These are phyloP conservation scores for Tyto alba DNA, from an alignment of 2,113 vertebrate species.

Conservation along the genomic window DNA sequence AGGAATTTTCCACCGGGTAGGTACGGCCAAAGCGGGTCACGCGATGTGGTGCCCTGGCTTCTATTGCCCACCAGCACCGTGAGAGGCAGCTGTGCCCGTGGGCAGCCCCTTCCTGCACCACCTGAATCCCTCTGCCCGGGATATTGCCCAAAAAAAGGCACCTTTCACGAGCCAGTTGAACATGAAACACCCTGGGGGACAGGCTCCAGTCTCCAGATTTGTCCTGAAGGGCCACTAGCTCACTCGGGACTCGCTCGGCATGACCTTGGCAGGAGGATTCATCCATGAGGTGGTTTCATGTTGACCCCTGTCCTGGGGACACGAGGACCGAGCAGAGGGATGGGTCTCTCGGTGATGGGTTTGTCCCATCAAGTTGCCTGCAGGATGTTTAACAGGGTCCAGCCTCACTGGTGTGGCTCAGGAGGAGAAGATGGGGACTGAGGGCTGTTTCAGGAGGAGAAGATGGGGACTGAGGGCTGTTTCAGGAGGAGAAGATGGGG, in stretches of 20 bases:
- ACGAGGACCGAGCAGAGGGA: background rate
- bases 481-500: background rate
- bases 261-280: background rate
- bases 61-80: background rate
- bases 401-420: background rate
- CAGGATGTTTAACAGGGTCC: background rate
- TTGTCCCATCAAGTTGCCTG: background rate
- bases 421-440: background rate
- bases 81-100: background rate
- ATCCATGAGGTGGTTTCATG: fast-evolving
- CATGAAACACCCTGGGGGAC: background rate
- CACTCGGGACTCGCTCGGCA: fast-evolving
- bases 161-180: background rate
- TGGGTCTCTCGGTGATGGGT: background rate
- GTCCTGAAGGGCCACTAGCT: background rate
- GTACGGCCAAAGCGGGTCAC: background rate
- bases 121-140: background rate
- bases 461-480: background rate
- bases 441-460: background rate
- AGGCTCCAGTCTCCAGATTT: background rate
- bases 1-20: constrained; percentile 26
- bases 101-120: background rate
- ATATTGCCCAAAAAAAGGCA: background rate
- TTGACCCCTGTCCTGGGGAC: background rate
- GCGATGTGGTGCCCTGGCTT: background rate